Base-by-base conservation (phyloP, 2,797 vertebrate genomes). In the Psittacula derbiana region DNA sequence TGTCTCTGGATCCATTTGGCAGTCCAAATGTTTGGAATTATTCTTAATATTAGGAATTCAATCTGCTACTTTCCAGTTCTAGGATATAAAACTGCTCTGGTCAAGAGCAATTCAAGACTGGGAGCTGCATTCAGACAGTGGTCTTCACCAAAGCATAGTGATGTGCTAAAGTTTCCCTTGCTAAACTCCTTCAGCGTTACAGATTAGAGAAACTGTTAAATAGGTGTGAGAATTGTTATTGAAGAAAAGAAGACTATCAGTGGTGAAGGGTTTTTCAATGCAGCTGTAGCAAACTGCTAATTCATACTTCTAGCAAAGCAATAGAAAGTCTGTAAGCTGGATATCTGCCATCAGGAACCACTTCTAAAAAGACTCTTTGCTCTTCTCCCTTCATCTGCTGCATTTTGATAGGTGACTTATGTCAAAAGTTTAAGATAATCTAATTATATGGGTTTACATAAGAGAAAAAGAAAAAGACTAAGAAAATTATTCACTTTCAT, bases 41-140 rank as follows among this genome's bases (percentile, higher is more conserved):
- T 88, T 90, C 73, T 95, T 95, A 95, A 67, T 96, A 94, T 95
- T 93, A 91, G 72, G 83, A 94, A 96, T 85, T 95, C 87, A 94
- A 20, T 90, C 86, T 96, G 85, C 91, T 96, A 93, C 91, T 90
- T 92, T 93, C 70, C 88, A 79, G 40, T 60, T 89, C 85, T 58
- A 90, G 75, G 85, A 72, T 81, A 91, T 94, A 89, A 84, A 90
- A 88, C 73, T 60, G 36, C 55, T 92, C 30, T 95, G 80, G 87
- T 83, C 66, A 89, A 82, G 71, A 69, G 18, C n/a, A 28, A 24
- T 58, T 64, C 31, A 43, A 90, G 87, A 12, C 53, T 65, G 61
- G n/a, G 46, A 76, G 55, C 41, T 62, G 57, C 65, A 50, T 61
- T 93, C 46, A 69, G 31, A 46, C 53, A 55, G 27, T 10, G 55